These are phyloP conservation scores for Keiferia lycopersicella DNA, from an alignment of 2,888 invertebrate species.

Conservation along the genomic window DNA sequence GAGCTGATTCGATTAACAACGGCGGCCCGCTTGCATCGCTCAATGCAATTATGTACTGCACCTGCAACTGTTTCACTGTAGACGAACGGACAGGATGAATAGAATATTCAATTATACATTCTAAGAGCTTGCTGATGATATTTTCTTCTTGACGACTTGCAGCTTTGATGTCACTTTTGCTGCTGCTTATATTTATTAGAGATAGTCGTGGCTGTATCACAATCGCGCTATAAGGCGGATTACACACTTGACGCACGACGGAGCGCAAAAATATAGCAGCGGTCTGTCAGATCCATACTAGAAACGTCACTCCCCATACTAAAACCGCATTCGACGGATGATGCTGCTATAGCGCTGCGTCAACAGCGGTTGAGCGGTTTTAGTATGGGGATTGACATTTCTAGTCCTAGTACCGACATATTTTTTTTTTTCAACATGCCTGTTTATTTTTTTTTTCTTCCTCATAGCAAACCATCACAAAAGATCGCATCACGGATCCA, in stretches of 20 bases:
- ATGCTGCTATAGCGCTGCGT: too few relatives aligned
- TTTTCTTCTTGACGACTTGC: background rate
- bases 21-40: constrained; percentile 43
- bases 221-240: too few relatives aligned
- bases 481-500: constrained; percentile 77
- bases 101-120: background rate
- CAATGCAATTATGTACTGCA: constrained; percentile 55
- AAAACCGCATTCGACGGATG: too few relatives aligned
- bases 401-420: too few relatives aligned
- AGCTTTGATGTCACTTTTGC: background rate
- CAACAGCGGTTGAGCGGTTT: too few relatives aligned
- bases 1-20: constrained; percentile 53
- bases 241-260: too few relatives aligned
- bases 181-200: too few relatives aligned
- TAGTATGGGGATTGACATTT: too few relatives aligned
- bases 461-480: constrained; percentile 68
- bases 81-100: background rate
- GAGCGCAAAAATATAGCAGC: too few relatives aligned
- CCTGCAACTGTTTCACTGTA: constrained; percentile 36
- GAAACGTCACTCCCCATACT: too few relatives aligned
- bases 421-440: background rate
- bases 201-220: too few relatives aligned
- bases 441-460: background rate
- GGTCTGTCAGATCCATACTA: too few relatives aligned
- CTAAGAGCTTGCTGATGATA: background rate